Percentiles rank a stretch among this genome's conserved stretches.
phyloP scores from a whole-genome alignment of 2,888 invertebrate species.

The Xylota segnis region DNA sequence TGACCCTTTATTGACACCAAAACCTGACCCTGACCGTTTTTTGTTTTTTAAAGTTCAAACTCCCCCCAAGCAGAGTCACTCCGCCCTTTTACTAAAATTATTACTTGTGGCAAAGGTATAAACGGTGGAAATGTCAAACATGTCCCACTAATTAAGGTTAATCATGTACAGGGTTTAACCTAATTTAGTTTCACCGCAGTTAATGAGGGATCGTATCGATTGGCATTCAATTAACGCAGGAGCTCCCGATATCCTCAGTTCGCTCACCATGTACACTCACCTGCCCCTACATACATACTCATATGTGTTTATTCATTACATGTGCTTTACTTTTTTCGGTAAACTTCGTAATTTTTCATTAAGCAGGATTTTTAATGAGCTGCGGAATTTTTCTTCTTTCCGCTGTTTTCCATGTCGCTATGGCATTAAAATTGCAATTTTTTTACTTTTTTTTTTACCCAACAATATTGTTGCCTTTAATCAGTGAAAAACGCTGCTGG shows the following conservation, averaged over 20 bases:
- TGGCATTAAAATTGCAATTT: constrained; percentile 59
- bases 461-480: constrained; percentile 51
- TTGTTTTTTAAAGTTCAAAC: not conserved
- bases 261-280: not conserved
- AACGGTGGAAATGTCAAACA: constrained; percentile 69
- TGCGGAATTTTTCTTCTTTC: constrained; percentile 50
- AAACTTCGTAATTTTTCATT: constrained; percentile 68
- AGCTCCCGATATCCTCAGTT: constrained; percentile 56
- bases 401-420: constrained; percentile 29
- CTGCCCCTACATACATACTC: not conserved
- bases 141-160: constrained; percentile 73
- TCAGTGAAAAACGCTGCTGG: constrained; percentile 49
- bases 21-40: too few species aligned
- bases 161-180: constrained; percentile 70
- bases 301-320: constrained; percentile 11
- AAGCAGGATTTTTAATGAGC: constrained; percentile 71
- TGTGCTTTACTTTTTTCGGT: constrained; percentile 45
- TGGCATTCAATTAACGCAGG: constrained; percentile 73
- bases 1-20: too few species aligned
- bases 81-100: constrained; percentile 27
- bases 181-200: constrained; percentile 71
- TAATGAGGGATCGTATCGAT: constrained; percentile 69
- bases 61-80: constrained; percentile 11
- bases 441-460: constrained; percentile 16
- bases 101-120: constrained; percentile 47